Percentiles rank a stretch among this genome's conserved stretches.
phyloP scores from a whole-genome alignment of 2,113 vertebrate genomes.

The Hippopotamus amphibius region DNA sequence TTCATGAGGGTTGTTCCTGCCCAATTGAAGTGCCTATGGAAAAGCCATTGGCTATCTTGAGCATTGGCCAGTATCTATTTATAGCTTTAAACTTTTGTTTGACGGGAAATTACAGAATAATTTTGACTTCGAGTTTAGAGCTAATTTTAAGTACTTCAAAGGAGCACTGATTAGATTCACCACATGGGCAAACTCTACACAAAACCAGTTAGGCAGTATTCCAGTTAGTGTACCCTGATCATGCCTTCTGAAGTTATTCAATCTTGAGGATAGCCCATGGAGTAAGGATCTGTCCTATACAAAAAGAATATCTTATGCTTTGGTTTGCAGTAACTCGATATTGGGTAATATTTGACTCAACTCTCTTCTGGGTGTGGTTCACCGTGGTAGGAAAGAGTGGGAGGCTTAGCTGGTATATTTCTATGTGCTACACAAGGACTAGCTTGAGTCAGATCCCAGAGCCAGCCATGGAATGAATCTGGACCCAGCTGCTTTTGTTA shows the following conservation, averaged over 20 bases:
- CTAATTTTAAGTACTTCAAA: slow-evolving; percentile 43
- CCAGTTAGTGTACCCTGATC: neutral
- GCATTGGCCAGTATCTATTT: neutral
- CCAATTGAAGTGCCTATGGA: neutral
- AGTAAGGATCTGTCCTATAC: neutral
- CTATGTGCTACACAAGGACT: neutral
- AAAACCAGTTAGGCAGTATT: neutral
- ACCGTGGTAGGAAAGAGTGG: neutral
- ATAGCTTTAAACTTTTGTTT: neutral
- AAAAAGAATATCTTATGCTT: neutral
- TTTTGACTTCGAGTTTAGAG: slow-evolving; percentile 23
- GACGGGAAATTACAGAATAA: neutral
- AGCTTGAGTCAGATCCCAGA: neutral
- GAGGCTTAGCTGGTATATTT: neutral
- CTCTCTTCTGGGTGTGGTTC: neutral
- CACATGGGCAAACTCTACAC: neutral
- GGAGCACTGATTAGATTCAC: neutral
- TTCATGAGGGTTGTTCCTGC: neutral
- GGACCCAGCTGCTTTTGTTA: neutral
- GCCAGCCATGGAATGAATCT: neutral
- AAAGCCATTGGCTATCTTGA: neutral
- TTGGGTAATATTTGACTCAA: neutral
- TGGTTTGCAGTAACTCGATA: neutral
- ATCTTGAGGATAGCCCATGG: neutral
- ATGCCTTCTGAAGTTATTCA: neutral